These are phyloP conservation scores for Zaprionus inermis DNA, from an alignment of 1,140 invertebrate genomes.

Conservation along the genomic window DNA sequence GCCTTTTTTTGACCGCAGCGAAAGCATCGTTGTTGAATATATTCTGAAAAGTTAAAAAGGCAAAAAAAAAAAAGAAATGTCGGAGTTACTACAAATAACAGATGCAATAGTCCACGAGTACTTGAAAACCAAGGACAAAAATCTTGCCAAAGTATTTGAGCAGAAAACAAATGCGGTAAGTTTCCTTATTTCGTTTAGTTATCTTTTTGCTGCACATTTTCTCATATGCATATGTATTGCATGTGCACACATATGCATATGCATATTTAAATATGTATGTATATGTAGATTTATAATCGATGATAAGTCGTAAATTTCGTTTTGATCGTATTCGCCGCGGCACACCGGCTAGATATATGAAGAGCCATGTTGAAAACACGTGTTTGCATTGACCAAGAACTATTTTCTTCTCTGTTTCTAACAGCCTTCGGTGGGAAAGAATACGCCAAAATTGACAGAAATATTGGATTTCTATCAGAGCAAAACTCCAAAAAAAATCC, in stretches of 20 bases:
- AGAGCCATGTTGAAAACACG: conserved; percentile 46
- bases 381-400: conserved; percentile 63
- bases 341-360: neutral
- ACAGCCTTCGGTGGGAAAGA: conserved; percentile 84
- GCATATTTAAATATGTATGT: neutral
- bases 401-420: neutral
- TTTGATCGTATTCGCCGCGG: neutral
- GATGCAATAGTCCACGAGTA: conserved; percentile 86
- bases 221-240: neutral
- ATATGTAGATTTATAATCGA: conserved; percentile 2
- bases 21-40: conserved; percentile 39
- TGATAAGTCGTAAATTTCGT: neutral
- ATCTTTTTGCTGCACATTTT: conserved; percentile 16
- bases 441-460: conserved; percentile 85
- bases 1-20: conserved; percentile 47
- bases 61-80: conserved; percentile 46
- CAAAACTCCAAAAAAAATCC: conserved; percentile 84
- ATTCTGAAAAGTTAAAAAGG: conserved; percentile 23
- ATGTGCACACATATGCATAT: neutral
- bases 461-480: conserved; percentile 85
- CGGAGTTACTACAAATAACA: conserved; percentile 48
- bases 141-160: conserved; percentile 86
- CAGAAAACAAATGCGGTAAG: conserved; percentile 88
- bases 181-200: conserved; percentile 29
- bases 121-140: conserved; percentile 86